A percentile compares a stretch with the other conserved stretches of the same genome.
Conservation (phyloP, 1,140 invertebrate species). For the Papilio machaon region DNA sequence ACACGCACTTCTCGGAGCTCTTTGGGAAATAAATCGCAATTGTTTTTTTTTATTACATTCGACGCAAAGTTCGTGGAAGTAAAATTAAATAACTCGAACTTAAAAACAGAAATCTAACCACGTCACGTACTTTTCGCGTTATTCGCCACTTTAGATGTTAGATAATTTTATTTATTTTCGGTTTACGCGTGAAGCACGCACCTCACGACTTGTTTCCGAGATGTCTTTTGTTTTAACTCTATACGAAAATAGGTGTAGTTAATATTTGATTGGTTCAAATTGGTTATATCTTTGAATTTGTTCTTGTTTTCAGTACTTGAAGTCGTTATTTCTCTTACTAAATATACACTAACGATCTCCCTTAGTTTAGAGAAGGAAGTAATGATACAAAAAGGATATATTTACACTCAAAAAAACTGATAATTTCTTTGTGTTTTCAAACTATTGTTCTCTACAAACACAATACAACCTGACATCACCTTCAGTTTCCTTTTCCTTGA, state of each 20-base stretch:
- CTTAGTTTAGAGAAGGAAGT: neutral
- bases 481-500: constrained; percentile 44
- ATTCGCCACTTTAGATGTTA: constrained; percentile 25
- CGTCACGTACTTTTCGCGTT: constrained; percentile 25
- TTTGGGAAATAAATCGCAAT: constrained; percentile 28
- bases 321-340: neutral
- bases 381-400: neutral
- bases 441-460: constrained; percentile 54
- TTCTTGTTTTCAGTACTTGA: neutral
- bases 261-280: neutral
- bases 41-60: constrained; percentile 30
- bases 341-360: neutral
- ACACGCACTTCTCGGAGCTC: constrained; percentile 25
- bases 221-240: neutral
- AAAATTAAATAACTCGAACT: constrained; percentile 32
- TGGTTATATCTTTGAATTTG: neutral
- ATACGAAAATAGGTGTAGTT: neutral
- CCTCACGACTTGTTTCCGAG: neutral
- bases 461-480: constrained; percentile 52
- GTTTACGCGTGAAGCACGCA: neutral
- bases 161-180: constrained; percentile 28
- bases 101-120: neutral
- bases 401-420: neutral
- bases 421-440: constrained; percentile 44
- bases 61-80: neutral